Base-by-base conservation (phyloP, 2,888 invertebrate species). In the Tetropium fuscum region DNA sequence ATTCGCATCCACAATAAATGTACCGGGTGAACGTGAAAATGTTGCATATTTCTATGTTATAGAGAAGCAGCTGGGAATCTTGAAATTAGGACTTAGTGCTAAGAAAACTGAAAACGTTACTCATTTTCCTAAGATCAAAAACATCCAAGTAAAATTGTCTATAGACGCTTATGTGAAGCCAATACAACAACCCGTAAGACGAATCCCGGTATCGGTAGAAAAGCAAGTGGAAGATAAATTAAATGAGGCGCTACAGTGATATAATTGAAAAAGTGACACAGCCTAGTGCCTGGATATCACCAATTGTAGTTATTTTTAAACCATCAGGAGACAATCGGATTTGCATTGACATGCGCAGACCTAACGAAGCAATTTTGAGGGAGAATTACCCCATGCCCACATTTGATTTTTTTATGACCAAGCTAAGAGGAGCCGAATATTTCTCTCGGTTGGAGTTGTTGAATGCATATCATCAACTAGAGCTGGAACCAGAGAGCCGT, bases 201-300 rank as follows among this genome's bases (percentile, higher is more conserved):
- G 64, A 51, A 30, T 68, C 5, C 60, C 63, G 36, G 48, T 68
- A 15, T 36, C 63, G 3, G 47, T 64, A 2, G 64, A 64, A 51
- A 6, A 8, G 13, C 44, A 47, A 44, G 66, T 70, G 7, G 61
- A 64, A 25, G 11, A 40, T 10, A 63, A 69, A 61, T 43, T 66
- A 43, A 32, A 68, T 47, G 61, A 70, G 62, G 51, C 60, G 32
- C 34, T 70, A 34, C 18, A 38, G 15, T 47, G 25, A 8, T 74
- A 77, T 78, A 43, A 76, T 78, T 36, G 75, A 76, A 63, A 61
- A 55, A 40, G 75, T 78, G 6, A 59, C 58, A n/a, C 72, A 68
- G 30, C 74, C 76, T 18, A 72, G 71, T 18, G 27, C 51, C 22
- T 80, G 78, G 76, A 66, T 80, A 62, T 73, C 78, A 64, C 70